phyloP scores from a whole-genome alignment of 1,140 invertebrate species.

The Ceratina australensis region DNA sequence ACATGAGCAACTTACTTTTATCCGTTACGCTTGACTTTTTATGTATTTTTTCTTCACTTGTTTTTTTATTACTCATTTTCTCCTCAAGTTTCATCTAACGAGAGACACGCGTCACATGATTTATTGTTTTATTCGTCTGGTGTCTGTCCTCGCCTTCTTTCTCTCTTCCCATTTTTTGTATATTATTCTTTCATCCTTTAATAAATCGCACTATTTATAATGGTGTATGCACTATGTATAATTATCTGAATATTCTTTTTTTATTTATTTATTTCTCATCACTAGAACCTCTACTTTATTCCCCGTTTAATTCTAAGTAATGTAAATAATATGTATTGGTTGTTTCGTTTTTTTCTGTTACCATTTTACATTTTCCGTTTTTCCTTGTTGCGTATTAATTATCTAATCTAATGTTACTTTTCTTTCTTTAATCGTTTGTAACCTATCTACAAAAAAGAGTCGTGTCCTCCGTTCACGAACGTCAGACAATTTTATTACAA shows the following conservation, averaged over 20 bases:
- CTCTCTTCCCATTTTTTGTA: conserved; percentile 2
- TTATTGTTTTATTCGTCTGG: conserved; percentile 15
- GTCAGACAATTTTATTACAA: conserved; percentile 16
- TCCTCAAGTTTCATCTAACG: conserved; percentile 1
- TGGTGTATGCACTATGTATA: conserved; percentile 57
- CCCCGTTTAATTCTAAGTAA: conserved; percentile 75
- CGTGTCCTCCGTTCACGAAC: conserved; percentile 31
- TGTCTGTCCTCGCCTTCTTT: conserved; percentile 12
- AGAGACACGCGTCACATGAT: conserved; percentile 3
- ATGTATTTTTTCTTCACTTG: neutral
- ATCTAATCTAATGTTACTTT: conserved; percentile 53
- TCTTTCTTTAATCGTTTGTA: conserved; percentile 41
- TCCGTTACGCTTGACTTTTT: conserved; percentile 56
- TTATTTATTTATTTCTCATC: conserved; percentile 54
- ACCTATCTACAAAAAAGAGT: conserved; percentile 63
- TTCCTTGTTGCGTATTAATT: conserved; percentile 57
- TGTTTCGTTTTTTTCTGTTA: conserved; percentile 43
- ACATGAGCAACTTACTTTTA: conserved; percentile 77
- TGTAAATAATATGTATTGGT: conserved; percentile 77
- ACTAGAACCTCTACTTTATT: conserved; percentile 75
- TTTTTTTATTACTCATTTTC: conserved; percentile 7
- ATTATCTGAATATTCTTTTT: conserved; percentile 53
- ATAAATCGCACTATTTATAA: conserved; percentile 65
- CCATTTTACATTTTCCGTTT: conserved; percentile 15
- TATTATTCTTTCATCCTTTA: neutral